phyloP scores from a whole-genome alignment of 92 coral and sea anemone species.

The Parazoanthus swiftii region DNA sequence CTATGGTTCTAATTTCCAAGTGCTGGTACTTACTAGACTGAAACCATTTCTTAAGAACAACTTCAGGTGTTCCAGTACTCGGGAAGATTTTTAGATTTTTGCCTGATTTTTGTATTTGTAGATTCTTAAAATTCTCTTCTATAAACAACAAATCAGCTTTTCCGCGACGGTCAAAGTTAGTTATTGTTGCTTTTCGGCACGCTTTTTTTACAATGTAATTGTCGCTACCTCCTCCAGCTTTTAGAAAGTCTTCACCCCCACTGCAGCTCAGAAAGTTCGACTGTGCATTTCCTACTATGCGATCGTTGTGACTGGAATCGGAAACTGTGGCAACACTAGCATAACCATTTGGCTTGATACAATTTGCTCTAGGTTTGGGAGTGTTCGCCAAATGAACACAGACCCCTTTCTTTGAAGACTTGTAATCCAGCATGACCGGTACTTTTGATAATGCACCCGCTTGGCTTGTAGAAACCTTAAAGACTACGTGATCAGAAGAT shows the following conservation, averaged over 20 bases:
- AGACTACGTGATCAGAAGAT: not conserved
- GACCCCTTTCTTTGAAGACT: conserved; percentile 11
- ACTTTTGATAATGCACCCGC: conserved; percentile 31
- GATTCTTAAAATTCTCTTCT: not conserved
- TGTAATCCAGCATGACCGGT: conserved; percentile 52
- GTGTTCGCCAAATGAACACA: conserved; percentile 37
- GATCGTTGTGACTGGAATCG: conserved; percentile 47
- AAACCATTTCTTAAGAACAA: conserved; percentile 42
- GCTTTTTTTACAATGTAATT: conserved; percentile 54
- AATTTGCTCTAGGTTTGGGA: not conserved
- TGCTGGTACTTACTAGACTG: conserved; percentile 27
- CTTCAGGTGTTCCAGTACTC: conserved; percentile 3
- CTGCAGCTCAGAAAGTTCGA: conserved; percentile 56
- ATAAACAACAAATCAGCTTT: not conserved
- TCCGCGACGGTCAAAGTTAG: not conserved
- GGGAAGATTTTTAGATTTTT: conserved; percentile 29
- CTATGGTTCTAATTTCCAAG: conserved; percentile 47
- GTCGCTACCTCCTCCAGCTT: conserved; percentile 52
- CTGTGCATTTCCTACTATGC: conserved; percentile 42
- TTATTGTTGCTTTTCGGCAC: conserved; percentile 16
- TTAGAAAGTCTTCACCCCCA: conserved; percentile 46
- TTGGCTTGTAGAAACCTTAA: not conserved
- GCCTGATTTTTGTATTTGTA: not conserved
- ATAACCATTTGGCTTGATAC: not conserved
- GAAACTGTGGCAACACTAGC: conserved; percentile 50